Evolutionary conservation across 2,113 vertebrate genomes (phyloP), one percentile per base, ranked within the genome.

Genomic region (Collichthys lucidus): DNA sequence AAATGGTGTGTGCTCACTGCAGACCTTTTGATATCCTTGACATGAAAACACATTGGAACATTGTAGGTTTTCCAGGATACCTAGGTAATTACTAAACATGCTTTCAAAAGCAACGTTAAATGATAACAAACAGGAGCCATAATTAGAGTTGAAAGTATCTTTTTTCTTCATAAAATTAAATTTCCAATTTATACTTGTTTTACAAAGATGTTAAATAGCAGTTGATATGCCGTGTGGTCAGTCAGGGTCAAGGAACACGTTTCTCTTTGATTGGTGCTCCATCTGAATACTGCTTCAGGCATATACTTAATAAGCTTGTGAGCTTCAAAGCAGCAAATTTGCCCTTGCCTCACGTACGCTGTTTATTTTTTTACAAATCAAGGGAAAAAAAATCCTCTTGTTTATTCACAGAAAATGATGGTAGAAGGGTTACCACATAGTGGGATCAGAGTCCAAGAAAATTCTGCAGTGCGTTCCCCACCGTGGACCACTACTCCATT

Each of bases 291-390:
- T 2, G 31, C 86, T 75, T 80, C 73, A 79, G 85, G 82, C 88
- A 42, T 74, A 24, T 60, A 40, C 64, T 83, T 91, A 86, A 84
- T 89, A 87, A 62, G 85, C 80, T 72, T 70, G 42, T 84, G 77
- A 80, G 89, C 80, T 88, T 92, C 85, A 90, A 90, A 92, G 92
- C 53, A 53, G 71, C 49, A 74, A 80, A 86, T 86, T 84, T 85
- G 63, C 65, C 80, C 85, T 64, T 85, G 63, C 70, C 55, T 68
- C 61, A 79, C 42, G 19, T 86, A 70, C 11, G 5, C 68, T 44
- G 83, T 83, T 83, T 89, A 42, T 65, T 84, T 86, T 26, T 26
- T 26, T 26, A 26, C 55, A 40, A 80, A 82, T 88, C 76, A 87
- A 84, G 79, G 60, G 52, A 82, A 66, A 14, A 71, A 71, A 57